Percentiles rank a stretch among this genome's conserved stretches.
phyloP scores from a whole-genome alignment of 2,888 invertebrate genomes.

The Brenthis ino region DNA sequence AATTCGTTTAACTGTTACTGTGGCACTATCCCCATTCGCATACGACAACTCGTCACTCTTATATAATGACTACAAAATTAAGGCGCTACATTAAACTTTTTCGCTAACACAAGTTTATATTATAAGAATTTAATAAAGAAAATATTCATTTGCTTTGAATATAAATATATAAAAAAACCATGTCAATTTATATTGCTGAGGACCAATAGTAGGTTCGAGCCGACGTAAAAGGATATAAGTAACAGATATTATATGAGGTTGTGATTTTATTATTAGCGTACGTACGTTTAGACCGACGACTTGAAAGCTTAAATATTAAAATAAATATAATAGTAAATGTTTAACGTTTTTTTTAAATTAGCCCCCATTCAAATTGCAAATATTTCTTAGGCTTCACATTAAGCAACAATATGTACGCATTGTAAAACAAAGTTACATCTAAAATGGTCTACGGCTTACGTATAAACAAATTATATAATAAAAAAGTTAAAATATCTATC shows the following conservation, averaged over 20 bases:
- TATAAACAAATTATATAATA: too few species aligned
- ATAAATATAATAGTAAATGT: not conserved
- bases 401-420: not conserved
- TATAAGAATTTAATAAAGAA: not conserved
- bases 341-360: not conserved
- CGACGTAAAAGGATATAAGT: not conserved
- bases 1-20: not conserved
- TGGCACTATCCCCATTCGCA: slow-evolving; percentile 2
- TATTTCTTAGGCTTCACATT: not conserved
- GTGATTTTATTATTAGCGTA: too few species aligned
- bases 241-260: not conserved
- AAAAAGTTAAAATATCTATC: too few species aligned
- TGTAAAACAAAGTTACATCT: not conserved
- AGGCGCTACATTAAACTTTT: too few species aligned
- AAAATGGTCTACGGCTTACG: not conserved
- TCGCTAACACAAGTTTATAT: too few species aligned
- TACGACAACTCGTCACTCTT: slow-evolving; percentile 1
- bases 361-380: not conserved
- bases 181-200: too few species aligned
- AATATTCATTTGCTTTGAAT: not conserved
- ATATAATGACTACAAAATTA: not conserved
- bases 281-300: slow-evolving; percentile 7
- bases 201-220: not conserved
- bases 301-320: slow-evolving; percentile 1
- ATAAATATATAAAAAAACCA: not conserved